Conservation (phyloP, 2,888 invertebrate species). For the Thymelicus acteon region DNA sequence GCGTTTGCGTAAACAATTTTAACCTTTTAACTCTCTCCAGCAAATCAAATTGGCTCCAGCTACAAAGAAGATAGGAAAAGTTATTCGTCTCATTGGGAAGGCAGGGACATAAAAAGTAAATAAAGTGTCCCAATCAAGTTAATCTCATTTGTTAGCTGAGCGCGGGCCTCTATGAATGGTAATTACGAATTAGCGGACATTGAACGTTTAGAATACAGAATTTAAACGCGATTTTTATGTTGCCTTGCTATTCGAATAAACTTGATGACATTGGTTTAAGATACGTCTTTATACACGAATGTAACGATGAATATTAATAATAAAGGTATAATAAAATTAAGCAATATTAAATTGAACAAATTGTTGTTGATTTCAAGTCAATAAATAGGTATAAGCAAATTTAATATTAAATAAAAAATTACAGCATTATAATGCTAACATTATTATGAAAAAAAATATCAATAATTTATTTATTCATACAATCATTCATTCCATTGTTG, state of each 20-base stretch:
- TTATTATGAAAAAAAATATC: no score
- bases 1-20: background rate
- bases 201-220: conserved; percentile 22
- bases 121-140: conserved; percentile 66
- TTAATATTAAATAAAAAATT: no score
- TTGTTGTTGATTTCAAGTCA: no score
- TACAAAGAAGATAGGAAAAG: conserved; percentile 16
- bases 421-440: no score
- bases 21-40: conserved; percentile 7
- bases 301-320: no score
- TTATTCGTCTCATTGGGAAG: conserved; percentile 31
- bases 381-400: no score
- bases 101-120: conserved; percentile 58
- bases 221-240: conserved; percentile 20
- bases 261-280: background rate
- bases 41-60: conserved; percentile 24
- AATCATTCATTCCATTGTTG: no score
- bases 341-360: no score
- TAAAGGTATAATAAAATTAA: no score
- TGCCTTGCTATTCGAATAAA: background rate
- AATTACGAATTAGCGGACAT: conserved; percentile 58
- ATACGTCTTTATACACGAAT: no score
- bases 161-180: conserved; percentile 59
- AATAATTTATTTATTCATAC: no score
- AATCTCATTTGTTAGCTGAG: conserved; percentile 55